phyloP scores from a whole-genome alignment of 2,113 vertebrate species.

The Malurus alboscapulatus region DNA sequence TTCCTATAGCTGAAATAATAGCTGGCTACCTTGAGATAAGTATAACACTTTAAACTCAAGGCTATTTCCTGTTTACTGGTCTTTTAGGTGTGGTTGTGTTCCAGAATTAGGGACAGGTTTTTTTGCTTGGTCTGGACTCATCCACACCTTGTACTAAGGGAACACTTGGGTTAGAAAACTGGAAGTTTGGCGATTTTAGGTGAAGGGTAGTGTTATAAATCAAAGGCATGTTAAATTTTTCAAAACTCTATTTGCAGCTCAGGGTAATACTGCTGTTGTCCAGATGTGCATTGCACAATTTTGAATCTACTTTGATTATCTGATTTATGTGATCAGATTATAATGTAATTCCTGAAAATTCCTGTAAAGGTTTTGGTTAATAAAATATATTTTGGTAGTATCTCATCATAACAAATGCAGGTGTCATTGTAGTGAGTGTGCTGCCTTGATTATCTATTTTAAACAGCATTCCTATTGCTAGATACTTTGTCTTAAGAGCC shows the following conservation, averaged over 20 bases:
- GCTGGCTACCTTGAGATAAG: conserved; percentile 55
- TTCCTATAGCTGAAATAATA: conserved; percentile 48
- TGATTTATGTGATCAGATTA: not conserved
- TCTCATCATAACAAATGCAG: not conserved
- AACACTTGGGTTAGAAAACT: not conserved
- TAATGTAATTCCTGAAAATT: not conserved
- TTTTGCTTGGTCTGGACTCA: not conserved
- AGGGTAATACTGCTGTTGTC: not conserved
- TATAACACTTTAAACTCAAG: conserved; percentile 38
- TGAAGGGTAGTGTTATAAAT: not conserved
- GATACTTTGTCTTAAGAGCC: not conserved
- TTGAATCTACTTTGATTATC: not conserved
- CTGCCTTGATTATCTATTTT: not conserved
- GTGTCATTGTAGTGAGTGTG: not conserved
- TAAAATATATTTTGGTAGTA: not conserved
- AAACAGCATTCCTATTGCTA: not conserved
- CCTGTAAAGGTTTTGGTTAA: not conserved
- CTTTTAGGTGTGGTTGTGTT: conserved; percentile 51
- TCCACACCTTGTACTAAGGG: conserved; percentile 22
- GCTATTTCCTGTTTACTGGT: conserved; percentile 66
- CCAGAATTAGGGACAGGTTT: conserved; percentile 56
- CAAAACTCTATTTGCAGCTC: not conserved
- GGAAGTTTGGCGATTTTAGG: not conserved
- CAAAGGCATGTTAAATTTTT: not conserved
- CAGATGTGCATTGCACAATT: not conserved